Evolutionary conservation across 1,140 invertebrate genomes (phyloP), one percentile per base, ranked within the genome.

Genomic region (Triops cancriformis): DNA sequence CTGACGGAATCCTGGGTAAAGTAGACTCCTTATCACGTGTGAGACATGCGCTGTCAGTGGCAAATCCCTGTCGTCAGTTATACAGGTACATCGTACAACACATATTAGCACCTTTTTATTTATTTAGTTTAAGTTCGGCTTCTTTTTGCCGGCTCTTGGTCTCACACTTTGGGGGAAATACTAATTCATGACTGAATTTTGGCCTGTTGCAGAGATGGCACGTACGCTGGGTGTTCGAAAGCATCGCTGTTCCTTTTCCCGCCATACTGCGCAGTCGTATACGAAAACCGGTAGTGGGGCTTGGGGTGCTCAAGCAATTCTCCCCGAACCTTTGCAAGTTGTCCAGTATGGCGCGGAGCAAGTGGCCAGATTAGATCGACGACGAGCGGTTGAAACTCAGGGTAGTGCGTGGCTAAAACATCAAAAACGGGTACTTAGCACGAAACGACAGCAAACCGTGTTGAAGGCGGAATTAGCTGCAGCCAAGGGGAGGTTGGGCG

Each of bases 291-390:
- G 51, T 5, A 64, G 14, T 23, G 51, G 51, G 14, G 23, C 14
- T 64, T n/a, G 18, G 23, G 51, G 4, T 18, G 23, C 23, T 18
- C 51, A 64, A 64, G 51, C 51, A 23, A 64, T 26, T 75, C 43
- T 31, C 3, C 74, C 37, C 9, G 43, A 72, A n/a, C 27, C 26
- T 11, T 27, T 79, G 18, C 79, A 77, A 26, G 42, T 85, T 81
- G 83, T 86, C 83, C 84, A 83, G 26, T 89, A 88, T 82, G 86
- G 86, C 84, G 83, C 82, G 81, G 86, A 87, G 82, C 87, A 88
- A 83, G 86, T 88, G 79, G 87, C 87, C 83, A 85, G 85, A 79
- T 81, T 89, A 83, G 86, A 87, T 80, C 84, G 84, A 80, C 83
- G 86, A 80, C 84, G 86, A 82, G 85, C 82, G 80, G 85, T 87